Evolutionary conservation across 2,888 invertebrate genomes (phyloP).

Genomic region (Nephrotoma guestfalica): DNA sequence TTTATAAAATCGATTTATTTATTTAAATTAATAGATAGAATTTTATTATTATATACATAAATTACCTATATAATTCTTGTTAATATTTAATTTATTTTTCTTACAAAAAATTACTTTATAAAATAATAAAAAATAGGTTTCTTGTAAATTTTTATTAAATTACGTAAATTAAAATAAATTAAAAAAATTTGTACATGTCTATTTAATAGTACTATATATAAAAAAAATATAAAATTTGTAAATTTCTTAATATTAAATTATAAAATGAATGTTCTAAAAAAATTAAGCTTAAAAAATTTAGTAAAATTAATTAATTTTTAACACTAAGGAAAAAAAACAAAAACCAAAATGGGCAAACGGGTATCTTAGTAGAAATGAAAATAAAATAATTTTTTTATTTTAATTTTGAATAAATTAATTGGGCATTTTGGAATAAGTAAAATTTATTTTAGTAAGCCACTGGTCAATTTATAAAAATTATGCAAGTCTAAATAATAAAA

Average conservation of each 20-base stretch:
- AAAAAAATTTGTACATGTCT: not conserved
- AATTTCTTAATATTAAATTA: not conserved
- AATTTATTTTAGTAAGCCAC: not conserved
- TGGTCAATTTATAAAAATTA: not conserved
- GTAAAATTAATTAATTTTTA: not conserved
- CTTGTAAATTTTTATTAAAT: not conserved
- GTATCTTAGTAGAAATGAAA: not conserved
- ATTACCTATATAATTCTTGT: not conserved
- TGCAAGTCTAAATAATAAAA: not conserved
- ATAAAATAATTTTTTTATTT: not conserved
- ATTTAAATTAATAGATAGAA: not conserved
- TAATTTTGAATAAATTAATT: not conserved
- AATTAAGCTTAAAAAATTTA: not conserved
- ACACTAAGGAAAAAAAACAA: not conserved
- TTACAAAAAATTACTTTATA: not conserved
- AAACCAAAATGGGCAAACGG: not conserved
- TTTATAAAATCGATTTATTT: not conserved
- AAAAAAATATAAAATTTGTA: not conserved
- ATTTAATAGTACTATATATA: not conserved
- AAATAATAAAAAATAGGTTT: not conserved
- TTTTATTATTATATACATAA: not conserved
- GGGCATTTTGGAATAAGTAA: not conserved
- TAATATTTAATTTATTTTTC: not conserved
- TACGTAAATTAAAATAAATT: not conserved
- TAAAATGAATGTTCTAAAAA: not conserved